Conservation (phyloP, 1,140 invertebrate species). For the Danaus plexippus region DNA sequence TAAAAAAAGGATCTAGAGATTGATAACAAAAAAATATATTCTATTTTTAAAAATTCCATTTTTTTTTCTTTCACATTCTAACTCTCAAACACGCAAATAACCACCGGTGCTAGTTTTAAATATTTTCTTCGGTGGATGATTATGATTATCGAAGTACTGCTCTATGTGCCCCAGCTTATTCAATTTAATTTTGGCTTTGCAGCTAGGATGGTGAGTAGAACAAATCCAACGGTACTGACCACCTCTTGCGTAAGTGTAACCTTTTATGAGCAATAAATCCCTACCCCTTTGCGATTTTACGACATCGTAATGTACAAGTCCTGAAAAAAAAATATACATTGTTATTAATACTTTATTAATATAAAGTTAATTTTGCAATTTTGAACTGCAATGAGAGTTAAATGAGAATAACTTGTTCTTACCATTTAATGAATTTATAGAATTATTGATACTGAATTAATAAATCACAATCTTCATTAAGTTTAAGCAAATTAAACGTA, state of each 20-base stretch:
- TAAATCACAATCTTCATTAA: too few relatives aligned
- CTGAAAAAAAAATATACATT: conserved; percentile 18
- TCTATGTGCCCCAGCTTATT: conserved; percentile 18
- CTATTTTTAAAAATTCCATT: too few relatives aligned
- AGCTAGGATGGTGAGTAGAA: conserved; percentile 30
- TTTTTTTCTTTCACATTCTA: too few relatives aligned
- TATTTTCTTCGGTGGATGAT: conserved; percentile 30
- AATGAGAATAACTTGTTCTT: too few relatives aligned
- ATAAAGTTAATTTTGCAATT: too few relatives aligned
- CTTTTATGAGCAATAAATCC: conserved; percentile 30
- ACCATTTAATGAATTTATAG: too few relatives aligned
- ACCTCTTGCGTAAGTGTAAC: conserved; percentile 32
- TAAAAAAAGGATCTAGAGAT: too few relatives aligned
- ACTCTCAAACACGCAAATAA: neutral
- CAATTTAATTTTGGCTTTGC: conserved; percentile 33
- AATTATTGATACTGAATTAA: too few relatives aligned
- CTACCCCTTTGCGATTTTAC: conserved; percentile 39
- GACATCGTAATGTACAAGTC: conserved; percentile 20
- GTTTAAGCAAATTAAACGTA: too few relatives aligned
- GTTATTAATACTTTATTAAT: neutral
- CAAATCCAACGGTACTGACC: conserved; percentile 32
- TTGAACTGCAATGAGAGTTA: too few relatives aligned
- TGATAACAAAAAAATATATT: too few relatives aligned
- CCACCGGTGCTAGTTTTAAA: conserved; percentile 15
- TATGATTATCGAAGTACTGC: conserved; percentile 25